Evolutionary conservation across 2,797 vertebrate species (phyloP).

Genomic region (Channa striata): DNA sequence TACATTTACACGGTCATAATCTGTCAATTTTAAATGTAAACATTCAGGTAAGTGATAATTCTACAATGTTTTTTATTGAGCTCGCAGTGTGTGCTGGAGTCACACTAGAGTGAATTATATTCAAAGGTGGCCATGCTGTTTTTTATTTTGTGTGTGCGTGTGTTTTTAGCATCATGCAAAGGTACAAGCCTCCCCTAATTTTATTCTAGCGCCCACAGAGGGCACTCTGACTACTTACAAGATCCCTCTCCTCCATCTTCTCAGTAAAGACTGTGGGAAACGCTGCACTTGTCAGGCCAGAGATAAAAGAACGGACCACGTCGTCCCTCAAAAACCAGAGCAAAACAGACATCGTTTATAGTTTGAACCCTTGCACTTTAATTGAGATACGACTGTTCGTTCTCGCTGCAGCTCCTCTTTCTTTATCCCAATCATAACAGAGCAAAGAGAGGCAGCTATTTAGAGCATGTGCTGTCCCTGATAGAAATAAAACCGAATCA

Average conservation of each 20-base stretch:
- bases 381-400: conserved; percentile 21
- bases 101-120: no score
- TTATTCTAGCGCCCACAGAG: conserved; percentile 68
- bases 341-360: conserved; percentile 14
- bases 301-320: conserved; percentile 27
- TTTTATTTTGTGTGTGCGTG: no score
- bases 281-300: conserved; percentile 37
- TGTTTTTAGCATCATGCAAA: not conserved
- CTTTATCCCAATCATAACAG: conserved; percentile 37
- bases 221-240: conserved; percentile 76
- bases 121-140: no score
- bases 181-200: not conserved
- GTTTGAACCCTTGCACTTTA: conserved; percentile 24
- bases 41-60: no score
- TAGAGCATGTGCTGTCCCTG: conserved; percentile 16
- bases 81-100: no score
- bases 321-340: conserved; percentile 27
- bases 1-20: no score
- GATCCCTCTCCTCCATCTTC: conserved; percentile 36
- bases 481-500: conserved; percentile 50
- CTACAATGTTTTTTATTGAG: no score
- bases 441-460: conserved; percentile 25
- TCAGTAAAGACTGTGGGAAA: conserved; percentile 32
- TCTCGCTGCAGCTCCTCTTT: conserved; percentile 30
- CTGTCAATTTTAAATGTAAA: no score